Conservation (phyloP, 2,888 invertebrate species). For the Boloria selene region DNA sequence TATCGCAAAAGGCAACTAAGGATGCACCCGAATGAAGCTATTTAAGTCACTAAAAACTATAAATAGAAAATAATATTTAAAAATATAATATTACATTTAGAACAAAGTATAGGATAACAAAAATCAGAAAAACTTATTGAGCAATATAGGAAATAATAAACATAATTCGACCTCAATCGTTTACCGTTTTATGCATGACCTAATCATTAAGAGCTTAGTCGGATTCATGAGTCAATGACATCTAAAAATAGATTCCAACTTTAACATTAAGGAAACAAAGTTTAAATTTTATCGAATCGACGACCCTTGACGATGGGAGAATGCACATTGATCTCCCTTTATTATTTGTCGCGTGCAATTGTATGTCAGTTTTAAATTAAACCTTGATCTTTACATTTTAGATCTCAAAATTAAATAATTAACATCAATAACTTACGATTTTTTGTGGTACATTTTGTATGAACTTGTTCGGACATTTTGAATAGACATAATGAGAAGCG, state of each 20-base stretch:
- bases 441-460: slow-evolving; percentile 24
- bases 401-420: slow-evolving; percentile 16
- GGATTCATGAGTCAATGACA: slow-evolving; percentile 36
- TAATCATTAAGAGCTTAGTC: slow-evolving; percentile 41
- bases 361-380: slow-evolving; percentile 4
- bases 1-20: too few relatives aligned
- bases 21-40: too few relatives aligned
- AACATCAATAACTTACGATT: background rate
- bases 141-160: slow-evolving; percentile 38
- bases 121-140: slow-evolving; percentile 15
- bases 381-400: slow-evolving; percentile 5
- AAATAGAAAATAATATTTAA: too few relatives aligned
- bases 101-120: background rate
- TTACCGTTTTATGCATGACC: slow-evolving; percentile 43
- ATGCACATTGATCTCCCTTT: slow-evolving; percentile 46
- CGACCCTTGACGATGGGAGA: slow-evolving; percentile 45
- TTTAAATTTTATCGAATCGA: slow-evolving; percentile 42
- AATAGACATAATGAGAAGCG: slow-evolving; percentile 45
- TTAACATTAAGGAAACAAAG: slow-evolving; percentile 40
- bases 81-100: too few relatives aligned
- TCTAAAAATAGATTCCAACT: slow-evolving; percentile 28
- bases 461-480: slow-evolving; percentile 44
- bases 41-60: too few relatives aligned
- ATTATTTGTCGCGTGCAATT: slow-evolving; percentile 30
- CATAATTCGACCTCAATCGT: slow-evolving; percentile 35